Evolutionary conservation across 2,113 vertebrate genomes (phyloP).

Genomic region (Ammodytes marinus): DNA sequence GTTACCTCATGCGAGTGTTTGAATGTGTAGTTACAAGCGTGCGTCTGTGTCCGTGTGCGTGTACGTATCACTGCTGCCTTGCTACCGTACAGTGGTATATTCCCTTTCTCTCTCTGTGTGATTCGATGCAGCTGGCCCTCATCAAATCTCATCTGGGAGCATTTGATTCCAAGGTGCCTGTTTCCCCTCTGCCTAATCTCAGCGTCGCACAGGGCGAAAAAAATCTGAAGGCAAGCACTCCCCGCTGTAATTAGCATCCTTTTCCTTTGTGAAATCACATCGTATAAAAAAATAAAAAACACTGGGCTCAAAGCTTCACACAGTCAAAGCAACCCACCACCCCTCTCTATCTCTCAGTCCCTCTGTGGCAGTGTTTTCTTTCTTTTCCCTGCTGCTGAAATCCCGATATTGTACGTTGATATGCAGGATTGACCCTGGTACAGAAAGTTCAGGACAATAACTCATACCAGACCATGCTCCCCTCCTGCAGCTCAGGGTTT

Average conservation of each 20-base stretch:
- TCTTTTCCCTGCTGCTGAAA: constrained; percentile 42
- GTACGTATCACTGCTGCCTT: constrained; percentile 34
- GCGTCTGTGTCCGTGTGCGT: constrained; percentile 1
- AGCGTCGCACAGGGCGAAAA: constrained; percentile 56
- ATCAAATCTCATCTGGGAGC: constrained; percentile 84
- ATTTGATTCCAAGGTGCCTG: constrained; percentile 84
- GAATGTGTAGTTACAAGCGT: constrained; percentile 27
- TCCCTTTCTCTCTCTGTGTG: constrained; percentile 56
- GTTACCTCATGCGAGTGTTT: constrained; percentile 53
- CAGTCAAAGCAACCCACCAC: constrained; percentile 43
- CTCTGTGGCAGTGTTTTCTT: constrained; percentile 21
- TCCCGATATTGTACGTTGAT: constrained; percentile 67
- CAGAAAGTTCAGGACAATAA: constrained; percentile 66
- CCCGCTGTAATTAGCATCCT: constrained; percentile 77
- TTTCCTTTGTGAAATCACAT: constrained; percentile 78
- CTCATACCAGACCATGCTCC: constrained; percentile 49
- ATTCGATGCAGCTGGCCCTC: constrained; percentile 81
- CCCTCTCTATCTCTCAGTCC: constrained; percentile 34
- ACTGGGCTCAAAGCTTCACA: constrained; percentile 31
- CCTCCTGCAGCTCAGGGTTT: constrained; percentile 60
- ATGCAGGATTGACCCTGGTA: constrained; percentile 46
- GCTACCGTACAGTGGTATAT: constrained; percentile 66
- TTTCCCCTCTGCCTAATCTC: constrained; percentile 78
- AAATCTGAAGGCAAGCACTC: constrained; percentile 62
- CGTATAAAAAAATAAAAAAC: constrained; percentile 54